Conservation (phyloP, 1,140 invertebrate genomes). For the Maniola jurtina region DNA sequence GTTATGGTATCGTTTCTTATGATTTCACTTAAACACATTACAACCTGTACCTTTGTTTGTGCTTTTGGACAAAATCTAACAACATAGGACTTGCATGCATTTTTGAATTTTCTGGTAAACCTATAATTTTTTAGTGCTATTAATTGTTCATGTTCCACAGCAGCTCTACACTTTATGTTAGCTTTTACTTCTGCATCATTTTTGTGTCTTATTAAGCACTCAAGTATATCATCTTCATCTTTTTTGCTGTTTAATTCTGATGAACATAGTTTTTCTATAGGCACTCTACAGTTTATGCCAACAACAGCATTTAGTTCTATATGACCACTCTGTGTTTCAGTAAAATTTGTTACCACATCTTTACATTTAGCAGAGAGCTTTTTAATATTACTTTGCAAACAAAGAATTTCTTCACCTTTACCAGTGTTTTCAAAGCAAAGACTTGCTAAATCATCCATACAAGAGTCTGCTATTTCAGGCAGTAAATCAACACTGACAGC, state of each 20-base stretch:
- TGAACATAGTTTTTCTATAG: slow-evolving; percentile 91
- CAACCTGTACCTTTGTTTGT: slow-evolving; percentile 92
- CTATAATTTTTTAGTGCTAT: slow-evolving; percentile 96
- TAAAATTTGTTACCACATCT: slow-evolving; percentile 90
- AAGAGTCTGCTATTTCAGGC: slow-evolving; percentile 95
- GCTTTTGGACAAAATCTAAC: slow-evolving; percentile 87
- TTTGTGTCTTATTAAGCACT: slow-evolving; percentile 96
- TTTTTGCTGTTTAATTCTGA: slow-evolving; percentile 83
- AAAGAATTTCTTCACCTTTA: slow-evolving; percentile 93
- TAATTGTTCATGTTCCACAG: slow-evolving; percentile 96
- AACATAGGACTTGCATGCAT: slow-evolving; percentile 93
- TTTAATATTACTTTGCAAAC: slow-evolving; percentile 95
- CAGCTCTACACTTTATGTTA: slow-evolving; percentile 92
- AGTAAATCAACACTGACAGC: slow-evolving; percentile 95
- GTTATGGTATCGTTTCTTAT: slow-evolving; percentile 93
- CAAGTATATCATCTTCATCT: slow-evolving; percentile 93
- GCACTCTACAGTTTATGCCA: slow-evolving; percentile 87
- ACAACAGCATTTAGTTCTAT: slow-evolving; percentile 93
- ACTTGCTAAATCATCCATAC: slow-evolving; percentile 90
- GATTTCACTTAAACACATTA: slow-evolving; percentile 93
- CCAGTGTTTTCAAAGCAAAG: slow-evolving; percentile 91
- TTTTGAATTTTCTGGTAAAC: slow-evolving; percentile 97
- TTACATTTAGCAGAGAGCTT: slow-evolving; percentile 83
- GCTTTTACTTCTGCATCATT: slow-evolving; percentile 87
- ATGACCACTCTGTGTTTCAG: slow-evolving; percentile 92